phyloP scores from a whole-genome alignment of 2,113 vertebrate species.

The Ameiurus melas region DNA sequence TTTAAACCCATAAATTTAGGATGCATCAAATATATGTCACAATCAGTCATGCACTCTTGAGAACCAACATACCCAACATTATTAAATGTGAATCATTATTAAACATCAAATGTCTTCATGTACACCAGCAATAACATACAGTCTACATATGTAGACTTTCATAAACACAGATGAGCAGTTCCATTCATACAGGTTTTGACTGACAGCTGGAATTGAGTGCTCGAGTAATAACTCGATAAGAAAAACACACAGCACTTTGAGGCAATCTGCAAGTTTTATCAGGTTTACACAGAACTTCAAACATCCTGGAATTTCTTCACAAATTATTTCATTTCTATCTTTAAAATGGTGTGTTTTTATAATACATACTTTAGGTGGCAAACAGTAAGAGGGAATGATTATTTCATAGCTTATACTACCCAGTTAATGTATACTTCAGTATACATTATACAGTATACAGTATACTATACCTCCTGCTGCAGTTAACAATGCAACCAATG shows the following conservation, averaged over 20 bases:
- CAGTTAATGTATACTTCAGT: neutral
- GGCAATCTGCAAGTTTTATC: slow-evolving; percentile 3
- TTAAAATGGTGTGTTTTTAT: neutral
- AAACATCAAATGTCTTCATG: neutral
- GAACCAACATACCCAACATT: neutral
- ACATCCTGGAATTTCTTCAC: neutral
- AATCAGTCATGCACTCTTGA: neutral
- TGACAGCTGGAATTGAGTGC: neutral
- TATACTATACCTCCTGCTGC: neutral
- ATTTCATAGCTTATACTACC: neutral
- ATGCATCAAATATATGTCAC: neutral
- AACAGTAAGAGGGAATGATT: neutral
- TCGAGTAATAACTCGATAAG: neutral
- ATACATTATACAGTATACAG: no score
- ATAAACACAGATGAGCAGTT: neutral
- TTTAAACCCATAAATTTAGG: neutral
- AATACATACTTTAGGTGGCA: neutral
- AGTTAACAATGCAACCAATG: neutral
- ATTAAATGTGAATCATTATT: neutral
- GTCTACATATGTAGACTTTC: neutral
- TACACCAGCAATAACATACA: neutral
- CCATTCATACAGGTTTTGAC: neutral
- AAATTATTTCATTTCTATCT: neutral
- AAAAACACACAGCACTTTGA: neutral
- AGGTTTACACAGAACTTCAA: neutral